Evolutionary conservation across 2,113 vertebrate genomes (phyloP), one percentile per base, ranked within the genome.

Genomic region (Ciconia maguari): DNA sequence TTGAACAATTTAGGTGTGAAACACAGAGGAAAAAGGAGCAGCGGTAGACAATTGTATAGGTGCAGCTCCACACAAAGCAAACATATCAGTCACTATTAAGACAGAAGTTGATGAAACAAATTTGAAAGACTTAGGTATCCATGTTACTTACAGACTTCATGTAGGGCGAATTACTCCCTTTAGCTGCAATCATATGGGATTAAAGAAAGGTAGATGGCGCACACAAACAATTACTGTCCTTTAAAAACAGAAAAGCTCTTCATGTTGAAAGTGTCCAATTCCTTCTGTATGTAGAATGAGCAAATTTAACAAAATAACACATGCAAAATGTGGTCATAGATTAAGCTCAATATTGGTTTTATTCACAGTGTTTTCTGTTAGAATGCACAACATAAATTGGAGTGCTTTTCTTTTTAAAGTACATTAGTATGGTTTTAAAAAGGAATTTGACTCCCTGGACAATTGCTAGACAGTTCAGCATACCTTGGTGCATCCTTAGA

Each of bases 1-100:
- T 74, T 2, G 34, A 96, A 78, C 74, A 85, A 83, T 95, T 95
- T 72, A 85, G 83, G 64, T 86, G 49, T 71, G 89, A 95, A 96
- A 93, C 20, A 46, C 48, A 79, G 94, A 92, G 79, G 46, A 52
- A 87, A 93, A 93, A 86, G 71, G 42, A 94, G 70, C 87, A 60
- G 30, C 0, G 1, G 38, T 66, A 76, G 74, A 44, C 52, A 82
- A 88, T 79, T 60, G 42, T 79, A 25, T 69, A 58, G 89, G 80
- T 95, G 83, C 62, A 96, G 71, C 51, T 81, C 82, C 71, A 38
- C 71, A 64, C 81, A 72, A 91, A 88, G 78, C 85, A 95, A 88
- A 86, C 32, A 2, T 87, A 96, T 94, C 93, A 79, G 66, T 94
- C 83, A 91, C 93, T 96, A 64, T 91, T 84, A 96, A 92, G 87